These are phyloP conservation scores for Lichenostomus cassidix DNA, from an alignment of 2,113 vertebrate species.

Conservation along the genomic window DNA sequence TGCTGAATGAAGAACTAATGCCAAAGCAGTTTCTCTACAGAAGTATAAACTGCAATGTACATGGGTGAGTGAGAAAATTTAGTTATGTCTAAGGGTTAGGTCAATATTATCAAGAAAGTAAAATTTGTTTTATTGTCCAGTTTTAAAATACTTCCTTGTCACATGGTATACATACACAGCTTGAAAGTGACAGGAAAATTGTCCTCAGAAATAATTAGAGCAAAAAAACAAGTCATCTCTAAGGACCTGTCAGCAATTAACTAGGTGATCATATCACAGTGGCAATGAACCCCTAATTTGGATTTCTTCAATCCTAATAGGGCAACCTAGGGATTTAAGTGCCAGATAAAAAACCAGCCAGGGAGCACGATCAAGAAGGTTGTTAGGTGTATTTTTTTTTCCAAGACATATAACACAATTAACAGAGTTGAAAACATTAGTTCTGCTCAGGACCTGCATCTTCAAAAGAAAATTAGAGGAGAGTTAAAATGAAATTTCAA, in stretches of 20 bases:
- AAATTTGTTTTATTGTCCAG: not conserved
- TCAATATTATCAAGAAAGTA: not conserved
- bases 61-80: not conserved
- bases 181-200: not conserved
- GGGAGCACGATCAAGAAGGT: not conserved
- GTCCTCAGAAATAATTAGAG: conserved; percentile 42
- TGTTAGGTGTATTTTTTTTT: not conserved
- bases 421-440: not conserved
- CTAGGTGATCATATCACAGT: not conserved
- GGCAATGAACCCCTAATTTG: not conserved
- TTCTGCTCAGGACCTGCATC: not conserved
- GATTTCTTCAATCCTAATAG: conserved; percentile 19
- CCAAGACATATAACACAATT: not conserved
- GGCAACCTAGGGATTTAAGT: not conserved
- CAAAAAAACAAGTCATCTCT: not conserved
- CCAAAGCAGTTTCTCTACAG: not conserved
- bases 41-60: not conserved
- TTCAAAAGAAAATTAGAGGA: conserved; percentile 6
- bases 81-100: not conserved
- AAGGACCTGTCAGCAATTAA: conserved; percentile 4
- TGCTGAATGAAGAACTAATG: not conserved
- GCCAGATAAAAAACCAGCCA: not conserved
- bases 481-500: not conserved
- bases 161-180: not conserved
- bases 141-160: not conserved